These are phyloP conservation scores for Drosophila kikkawai DNA, from an alignment of 1,140 invertebrate genomes.

Conservation along the genomic window DNA sequence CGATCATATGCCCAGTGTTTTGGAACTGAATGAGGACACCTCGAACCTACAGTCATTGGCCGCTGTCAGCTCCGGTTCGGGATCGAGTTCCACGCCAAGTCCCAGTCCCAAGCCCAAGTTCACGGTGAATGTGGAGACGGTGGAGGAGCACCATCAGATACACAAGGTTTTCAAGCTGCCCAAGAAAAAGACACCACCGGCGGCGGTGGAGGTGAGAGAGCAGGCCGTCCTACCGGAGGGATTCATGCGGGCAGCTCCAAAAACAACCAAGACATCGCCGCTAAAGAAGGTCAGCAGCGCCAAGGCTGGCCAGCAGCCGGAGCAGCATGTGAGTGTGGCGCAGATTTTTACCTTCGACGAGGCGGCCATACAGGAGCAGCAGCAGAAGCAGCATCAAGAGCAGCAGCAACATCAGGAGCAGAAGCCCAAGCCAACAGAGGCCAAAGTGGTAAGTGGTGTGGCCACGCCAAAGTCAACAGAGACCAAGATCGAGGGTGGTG, in stretches of 20 bases:
- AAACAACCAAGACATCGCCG: constrained; percentile 63
- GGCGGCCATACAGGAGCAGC: constrained; percentile 49
- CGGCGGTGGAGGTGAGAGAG: constrained; percentile 1
- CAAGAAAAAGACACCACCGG: constrained; percentile 69
- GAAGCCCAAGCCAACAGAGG: background rate
- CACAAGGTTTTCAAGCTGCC: constrained; percentile 79
- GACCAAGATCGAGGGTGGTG: constrained; percentile 41
- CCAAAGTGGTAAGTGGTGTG: constrained; percentile 49
- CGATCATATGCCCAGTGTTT: constrained; percentile 59
- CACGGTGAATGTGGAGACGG: constrained; percentile 71
- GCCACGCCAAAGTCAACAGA: constrained; percentile 63
- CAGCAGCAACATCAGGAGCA: no score
- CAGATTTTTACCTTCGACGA: constrained; percentile 78
- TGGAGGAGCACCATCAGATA: constrained; percentile 80
- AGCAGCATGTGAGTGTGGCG: constrained; percentile 52
- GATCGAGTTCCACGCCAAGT: constrained; percentile 30
- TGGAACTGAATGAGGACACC: constrained; percentile 59
- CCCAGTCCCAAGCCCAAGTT: constrained; percentile 71
- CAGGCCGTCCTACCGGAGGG: constrained; percentile 62
- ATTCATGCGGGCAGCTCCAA: constrained; percentile 69
- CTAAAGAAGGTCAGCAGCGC: constrained; percentile 47
- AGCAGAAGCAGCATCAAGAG: constrained; percentile 6
- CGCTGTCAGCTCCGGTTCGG: background rate
- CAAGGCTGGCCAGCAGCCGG: background rate
- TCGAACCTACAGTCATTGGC: background rate